Conservation (phyloP, 2,888 invertebrate genomes). For the Diarsia dahlii region DNA sequence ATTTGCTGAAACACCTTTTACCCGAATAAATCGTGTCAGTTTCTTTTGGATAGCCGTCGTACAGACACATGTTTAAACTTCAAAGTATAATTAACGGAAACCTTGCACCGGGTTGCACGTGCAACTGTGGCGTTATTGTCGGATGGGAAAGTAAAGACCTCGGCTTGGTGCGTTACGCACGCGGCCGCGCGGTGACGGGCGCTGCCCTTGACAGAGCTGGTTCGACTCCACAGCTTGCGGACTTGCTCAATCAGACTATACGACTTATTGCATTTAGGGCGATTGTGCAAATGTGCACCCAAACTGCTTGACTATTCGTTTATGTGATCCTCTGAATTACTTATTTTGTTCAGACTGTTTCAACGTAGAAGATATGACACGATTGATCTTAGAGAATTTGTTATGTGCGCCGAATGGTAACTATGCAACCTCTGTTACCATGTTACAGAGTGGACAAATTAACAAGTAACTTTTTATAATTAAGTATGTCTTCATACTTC, state of each 20-base stretch:
- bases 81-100: slow-evolving; percentile 33
- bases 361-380: not conserved
- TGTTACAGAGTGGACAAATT: not conserved
- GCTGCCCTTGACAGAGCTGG: slow-evolving; percentile 87
- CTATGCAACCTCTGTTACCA: not conserved
- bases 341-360: not conserved
- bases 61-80: slow-evolving; percentile 22
- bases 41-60: slow-evolving; percentile 23
- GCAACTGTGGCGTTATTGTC: slow-evolving; percentile 64
- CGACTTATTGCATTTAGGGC: slow-evolving; percentile 28
- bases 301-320: not conserved
- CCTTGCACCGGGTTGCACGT: slow-evolving; percentile 63
- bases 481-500: too few relatives aligned
- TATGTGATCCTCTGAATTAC: not conserved
- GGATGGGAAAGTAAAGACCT: slow-evolving; percentile 87
- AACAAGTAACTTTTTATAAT: too few relatives aligned
- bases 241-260: slow-evolving; percentile 57
- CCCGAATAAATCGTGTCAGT: slow-evolving; percentile 14
- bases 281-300: slow-evolving; percentile 15
- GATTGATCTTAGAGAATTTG: not conserved
- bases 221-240: slow-evolving; percentile 66
- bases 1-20: slow-evolving; percentile 9
- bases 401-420: not conserved
- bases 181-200: slow-evolving; percentile 79
- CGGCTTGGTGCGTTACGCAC: slow-evolving; percentile 75